phyloP scores from a whole-genome alignment of 2,113 vertebrate species.

The Numida meleagris region DNA sequence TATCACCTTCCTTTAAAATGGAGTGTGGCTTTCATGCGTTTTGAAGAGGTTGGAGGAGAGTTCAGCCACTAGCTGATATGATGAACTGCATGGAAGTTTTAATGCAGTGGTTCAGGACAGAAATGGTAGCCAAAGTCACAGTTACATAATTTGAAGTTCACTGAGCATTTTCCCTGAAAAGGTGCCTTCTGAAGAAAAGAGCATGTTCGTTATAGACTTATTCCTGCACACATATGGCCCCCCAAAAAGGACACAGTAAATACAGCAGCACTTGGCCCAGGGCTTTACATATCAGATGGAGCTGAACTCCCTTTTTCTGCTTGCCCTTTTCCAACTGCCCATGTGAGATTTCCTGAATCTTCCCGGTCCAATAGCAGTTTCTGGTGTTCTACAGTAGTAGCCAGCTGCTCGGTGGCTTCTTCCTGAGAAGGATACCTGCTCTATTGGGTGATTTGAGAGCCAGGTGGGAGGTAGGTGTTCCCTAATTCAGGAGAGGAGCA shows the following conservation, averaged over 20 bases:
- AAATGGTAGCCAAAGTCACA: not conserved
- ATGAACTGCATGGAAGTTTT: not conserved
- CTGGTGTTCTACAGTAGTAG: not conserved
- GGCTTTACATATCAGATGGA: not conserved
- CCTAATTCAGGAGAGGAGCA: not conserved
- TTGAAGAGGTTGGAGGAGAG: not conserved
- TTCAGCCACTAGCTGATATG: accelerated
- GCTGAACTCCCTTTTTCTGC: not conserved
- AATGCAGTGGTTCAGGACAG: not conserved
- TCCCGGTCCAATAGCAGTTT: not conserved
- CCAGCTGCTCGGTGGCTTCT: not conserved
- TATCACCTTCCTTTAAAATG: not conserved
- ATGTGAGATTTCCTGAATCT: not conserved
- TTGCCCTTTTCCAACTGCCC: not conserved
- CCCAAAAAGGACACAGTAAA: not conserved
- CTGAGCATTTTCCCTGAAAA: not conserved
- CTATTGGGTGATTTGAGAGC: not conserved
- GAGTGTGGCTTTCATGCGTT: not conserved
- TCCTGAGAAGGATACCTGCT: not conserved
- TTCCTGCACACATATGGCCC: accelerated
- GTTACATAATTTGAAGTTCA: not conserved
- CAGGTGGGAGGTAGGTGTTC: accelerated
- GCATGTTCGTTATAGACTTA: accelerated
- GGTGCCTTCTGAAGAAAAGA: not conserved
- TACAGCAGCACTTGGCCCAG: not conserved